Percentiles rank a stretch among this genome's conserved stretches.
phyloP scores from a whole-genome alignment of 2,113 vertebrate species.

The Xiphophorus couchianus region DNA sequence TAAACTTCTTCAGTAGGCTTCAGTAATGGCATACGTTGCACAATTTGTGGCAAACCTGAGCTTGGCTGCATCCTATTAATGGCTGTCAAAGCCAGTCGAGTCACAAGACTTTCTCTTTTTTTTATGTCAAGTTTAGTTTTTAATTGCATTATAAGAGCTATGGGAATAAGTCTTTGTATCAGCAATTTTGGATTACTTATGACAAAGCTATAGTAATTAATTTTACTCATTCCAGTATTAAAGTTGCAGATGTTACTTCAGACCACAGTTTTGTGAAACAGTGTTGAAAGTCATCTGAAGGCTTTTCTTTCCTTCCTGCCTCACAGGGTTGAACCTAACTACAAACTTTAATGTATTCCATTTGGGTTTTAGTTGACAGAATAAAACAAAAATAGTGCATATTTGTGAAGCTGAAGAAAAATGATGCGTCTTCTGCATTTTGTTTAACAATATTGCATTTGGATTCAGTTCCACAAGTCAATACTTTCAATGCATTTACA shows the following conservation, averaged over 20 bases:
- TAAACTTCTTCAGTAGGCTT: neutral
- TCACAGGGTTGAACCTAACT: neutral
- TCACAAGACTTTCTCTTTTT: slow-evolving; percentile 16
- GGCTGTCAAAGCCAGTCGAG: slow-evolving; percentile 5
- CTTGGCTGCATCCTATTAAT: slow-evolving; percentile 28
- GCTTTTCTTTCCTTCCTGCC: neutral
- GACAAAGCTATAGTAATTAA: slow-evolving; percentile 20
- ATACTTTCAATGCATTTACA: neutral
- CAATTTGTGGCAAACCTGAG: neutral
- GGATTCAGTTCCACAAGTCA: neutral
- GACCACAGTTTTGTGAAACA: too few species aligned
- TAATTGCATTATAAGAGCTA: slow-evolving; percentile 25
- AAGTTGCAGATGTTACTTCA: neutral
- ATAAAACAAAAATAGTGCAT: neutral
- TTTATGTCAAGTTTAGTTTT: neutral
- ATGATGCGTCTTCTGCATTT: neutral
- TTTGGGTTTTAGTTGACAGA: neutral
- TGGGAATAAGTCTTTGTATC: slow-evolving; percentile 16
- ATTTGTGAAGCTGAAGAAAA: neutral
- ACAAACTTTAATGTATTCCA: neutral
- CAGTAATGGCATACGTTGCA: neutral
- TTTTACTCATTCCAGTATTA: slow-evolving; percentile 12
- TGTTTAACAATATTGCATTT: neutral
- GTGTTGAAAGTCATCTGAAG: neutral
- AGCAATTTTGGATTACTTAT: slow-evolving; percentile 11